A percentile compares a stretch with the other conserved stretches of the same genome.
phyloP scores from a whole-genome alignment of 2,888 invertebrate genomes.

The Drosophila sordidula region DNA sequence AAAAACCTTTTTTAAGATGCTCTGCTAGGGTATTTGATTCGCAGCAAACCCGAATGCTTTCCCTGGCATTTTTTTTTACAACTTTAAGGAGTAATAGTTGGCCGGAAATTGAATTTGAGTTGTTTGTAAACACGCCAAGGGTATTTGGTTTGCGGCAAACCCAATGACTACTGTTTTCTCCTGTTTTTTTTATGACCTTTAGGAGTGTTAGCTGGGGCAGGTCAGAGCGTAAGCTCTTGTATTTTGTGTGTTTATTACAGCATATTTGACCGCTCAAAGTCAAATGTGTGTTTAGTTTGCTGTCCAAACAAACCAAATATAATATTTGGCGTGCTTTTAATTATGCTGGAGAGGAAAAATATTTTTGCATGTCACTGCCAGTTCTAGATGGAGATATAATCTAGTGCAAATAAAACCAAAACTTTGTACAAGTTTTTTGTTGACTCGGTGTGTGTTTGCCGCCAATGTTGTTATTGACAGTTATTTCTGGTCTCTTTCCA shows the following conservation, averaged over 20 bases:
- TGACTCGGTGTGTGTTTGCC: neutral
- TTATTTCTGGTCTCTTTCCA: slow-evolving; percentile 4
- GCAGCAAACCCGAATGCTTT: too few species aligned
- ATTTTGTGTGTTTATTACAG: slow-evolving; percentile 7
- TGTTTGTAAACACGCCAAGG: too few species aligned
- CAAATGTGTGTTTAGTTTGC: slow-evolving; percentile 27
- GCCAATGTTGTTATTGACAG: slow-evolving; percentile 34
- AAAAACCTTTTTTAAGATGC: too few species aligned
- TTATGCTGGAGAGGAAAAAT: neutral
- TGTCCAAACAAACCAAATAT: slow-evolving; percentile 1
- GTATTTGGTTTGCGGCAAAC: neutral
- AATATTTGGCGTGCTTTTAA: slow-evolving; percentile 17
- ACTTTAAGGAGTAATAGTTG: neutral
- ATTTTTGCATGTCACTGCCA: slow-evolving; percentile 19
- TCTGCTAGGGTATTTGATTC: neutral
- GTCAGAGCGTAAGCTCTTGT: neutral
- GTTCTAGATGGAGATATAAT: slow-evolving; percentile 16
- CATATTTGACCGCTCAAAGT: slow-evolving; percentile 17
- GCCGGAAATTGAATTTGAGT: neutral
- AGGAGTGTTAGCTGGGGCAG: neutral
- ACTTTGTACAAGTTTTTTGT: neutral
- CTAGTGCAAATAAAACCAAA: slow-evolving; percentile 10
- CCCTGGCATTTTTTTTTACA: neutral
- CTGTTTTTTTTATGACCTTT: neutral
- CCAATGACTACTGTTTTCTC: neutral